Percentiles rank a stretch among this genome's conserved stretches.
These are phyloP conservation scores for Cervus canadensis DNA, from an alignment of 2,113 vertebrate species.

Conservation along the genomic window DNA sequence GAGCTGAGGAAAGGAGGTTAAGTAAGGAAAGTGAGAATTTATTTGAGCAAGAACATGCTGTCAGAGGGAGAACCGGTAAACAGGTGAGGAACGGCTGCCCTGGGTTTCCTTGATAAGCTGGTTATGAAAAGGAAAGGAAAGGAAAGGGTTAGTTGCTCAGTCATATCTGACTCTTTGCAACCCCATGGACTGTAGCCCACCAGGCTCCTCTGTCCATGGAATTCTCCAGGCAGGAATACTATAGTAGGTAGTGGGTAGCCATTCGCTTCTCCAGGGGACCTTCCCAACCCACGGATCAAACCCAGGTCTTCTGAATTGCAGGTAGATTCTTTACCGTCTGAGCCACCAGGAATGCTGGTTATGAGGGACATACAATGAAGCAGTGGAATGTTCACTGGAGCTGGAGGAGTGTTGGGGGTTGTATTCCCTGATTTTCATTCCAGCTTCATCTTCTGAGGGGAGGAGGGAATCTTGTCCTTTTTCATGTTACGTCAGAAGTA, in stretches of 20 bases:
- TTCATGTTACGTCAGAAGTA: background rate
- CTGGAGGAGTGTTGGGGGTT: background rate
- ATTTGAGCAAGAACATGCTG: background rate
- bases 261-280: background rate
- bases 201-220: background rate
- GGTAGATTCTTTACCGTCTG: background rate
- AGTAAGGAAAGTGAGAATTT: background rate
- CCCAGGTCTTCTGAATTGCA: background rate
- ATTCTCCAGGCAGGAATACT: background rate
- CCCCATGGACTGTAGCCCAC: background rate
- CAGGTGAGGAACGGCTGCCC: background rate
- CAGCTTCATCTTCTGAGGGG: background rate
- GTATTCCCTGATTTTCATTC: background rate
- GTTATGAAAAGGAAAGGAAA: background rate
- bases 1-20: background rate
- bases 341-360: background rate
- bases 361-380: background rate
- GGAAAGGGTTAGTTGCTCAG: background rate
- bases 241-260: background rate
- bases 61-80: background rate
- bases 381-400: background rate
- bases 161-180: background rate
- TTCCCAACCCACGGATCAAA: background rate
- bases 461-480: background rate
- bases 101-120: background rate